Evolutionary conservation across 2,797 vertebrate species (phyloP).

Genomic region (Calcarius lapponicus): DNA sequence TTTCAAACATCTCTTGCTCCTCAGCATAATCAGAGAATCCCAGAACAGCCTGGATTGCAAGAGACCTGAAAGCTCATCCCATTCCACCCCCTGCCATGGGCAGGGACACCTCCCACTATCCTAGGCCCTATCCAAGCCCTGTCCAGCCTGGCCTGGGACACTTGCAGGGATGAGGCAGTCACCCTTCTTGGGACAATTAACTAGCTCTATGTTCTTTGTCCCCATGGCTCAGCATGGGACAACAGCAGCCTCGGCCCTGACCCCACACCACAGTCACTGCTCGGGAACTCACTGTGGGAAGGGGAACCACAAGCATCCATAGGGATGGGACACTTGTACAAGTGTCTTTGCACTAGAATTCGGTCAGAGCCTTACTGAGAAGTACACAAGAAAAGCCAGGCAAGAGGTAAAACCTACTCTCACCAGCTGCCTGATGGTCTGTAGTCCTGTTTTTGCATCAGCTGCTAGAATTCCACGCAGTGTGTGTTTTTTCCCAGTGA

Average conservation of each 20-base stretch:
- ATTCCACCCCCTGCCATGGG: accelerated
- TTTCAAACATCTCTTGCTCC: background rate
- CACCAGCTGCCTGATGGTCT: background rate
- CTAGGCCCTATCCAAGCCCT: background rate
- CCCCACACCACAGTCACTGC: background rate
- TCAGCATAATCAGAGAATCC: background rate
- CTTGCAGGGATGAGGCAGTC: background rate
- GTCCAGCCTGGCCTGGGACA: background rate
- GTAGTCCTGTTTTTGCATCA: slow-evolving; percentile 24
- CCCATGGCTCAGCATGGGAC: background rate
- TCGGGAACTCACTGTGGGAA: accelerated
- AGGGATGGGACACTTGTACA: background rate
- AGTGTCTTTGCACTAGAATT: accelerated
- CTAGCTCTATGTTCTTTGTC: background rate
- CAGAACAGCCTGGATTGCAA: background rate
- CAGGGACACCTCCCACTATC: background rate
- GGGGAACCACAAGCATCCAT: accelerated
- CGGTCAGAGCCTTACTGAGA: background rate
- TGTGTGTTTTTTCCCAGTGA: background rate
- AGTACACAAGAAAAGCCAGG: background rate
- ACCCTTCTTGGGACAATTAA: background rate
- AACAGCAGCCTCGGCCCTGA: accelerated
- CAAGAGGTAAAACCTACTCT: background rate
- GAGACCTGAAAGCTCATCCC: background rate
- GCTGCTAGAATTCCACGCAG: slow-evolving; percentile 25